A percentile compares a stretch with the other conserved stretches of the same genome.
Conservation (phyloP, 2,797 vertebrate genomes). For the Tinamus major region DNA sequence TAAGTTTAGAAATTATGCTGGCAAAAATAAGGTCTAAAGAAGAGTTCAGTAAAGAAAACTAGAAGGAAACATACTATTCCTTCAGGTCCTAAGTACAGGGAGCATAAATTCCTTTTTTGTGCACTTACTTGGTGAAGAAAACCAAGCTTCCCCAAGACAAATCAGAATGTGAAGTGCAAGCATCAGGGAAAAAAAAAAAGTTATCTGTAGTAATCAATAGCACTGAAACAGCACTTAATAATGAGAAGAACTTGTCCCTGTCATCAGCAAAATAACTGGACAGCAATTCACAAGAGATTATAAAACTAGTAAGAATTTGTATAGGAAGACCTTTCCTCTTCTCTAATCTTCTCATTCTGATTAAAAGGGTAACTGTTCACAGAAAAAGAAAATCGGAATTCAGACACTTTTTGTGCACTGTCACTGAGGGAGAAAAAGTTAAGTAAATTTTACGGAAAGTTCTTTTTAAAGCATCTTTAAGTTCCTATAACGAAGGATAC, state of each 20-base stretch:
- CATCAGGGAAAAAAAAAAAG: accelerated
- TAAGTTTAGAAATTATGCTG: background rate
- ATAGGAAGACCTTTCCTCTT: background rate
- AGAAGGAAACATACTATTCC: background rate
- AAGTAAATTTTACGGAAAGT: background rate
- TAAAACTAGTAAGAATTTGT: background rate
- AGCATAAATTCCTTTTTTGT: background rate
- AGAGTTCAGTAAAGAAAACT: background rate
- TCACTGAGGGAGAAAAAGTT: background rate
- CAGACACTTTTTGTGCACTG: background rate
- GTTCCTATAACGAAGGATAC: background rate
- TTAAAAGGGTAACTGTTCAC: background rate
- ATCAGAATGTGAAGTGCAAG: background rate
- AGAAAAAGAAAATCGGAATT: background rate
- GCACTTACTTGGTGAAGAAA: background rate
- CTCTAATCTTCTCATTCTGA: background rate
- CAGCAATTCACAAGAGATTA: background rate
- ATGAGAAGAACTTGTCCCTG: background rate
- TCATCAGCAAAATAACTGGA: background rate
- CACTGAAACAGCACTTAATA: background rate
- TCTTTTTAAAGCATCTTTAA: background rate
- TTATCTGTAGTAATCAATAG: background rate
- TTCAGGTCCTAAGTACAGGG: background rate
- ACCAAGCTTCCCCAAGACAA: background rate
- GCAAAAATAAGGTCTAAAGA: background rate